Evolutionary conservation across 2,888 invertebrate genomes (phyloP).

Genomic region (Nomada goodeniana): DNA sequence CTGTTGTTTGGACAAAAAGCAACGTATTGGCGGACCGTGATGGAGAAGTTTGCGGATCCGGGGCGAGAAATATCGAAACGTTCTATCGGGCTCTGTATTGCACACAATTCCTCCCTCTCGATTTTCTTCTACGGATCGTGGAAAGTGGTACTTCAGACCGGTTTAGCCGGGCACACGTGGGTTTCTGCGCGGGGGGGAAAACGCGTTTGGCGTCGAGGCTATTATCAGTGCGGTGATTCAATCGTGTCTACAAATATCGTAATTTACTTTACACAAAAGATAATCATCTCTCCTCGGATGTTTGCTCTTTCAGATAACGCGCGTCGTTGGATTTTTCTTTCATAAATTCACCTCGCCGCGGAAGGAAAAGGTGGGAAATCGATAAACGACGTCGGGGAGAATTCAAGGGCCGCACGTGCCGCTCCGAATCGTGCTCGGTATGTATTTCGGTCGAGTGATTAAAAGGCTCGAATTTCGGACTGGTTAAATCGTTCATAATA

Average conservation of each 20-base stretch:
- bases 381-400: not conserved
- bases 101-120: not conserved
- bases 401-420: not conserved
- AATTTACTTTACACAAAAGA: not conserved
- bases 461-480: not conserved
- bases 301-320: not conserved
- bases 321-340: not conserved
- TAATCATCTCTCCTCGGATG: not conserved
- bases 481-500: not conserved
- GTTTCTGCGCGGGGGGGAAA: too few relatives aligned
- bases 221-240: not conserved
- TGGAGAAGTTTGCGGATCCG: not conserved
- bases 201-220: not conserved
- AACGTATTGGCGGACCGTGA: not conserved
- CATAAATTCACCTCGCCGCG: not conserved
- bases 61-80: not conserved
- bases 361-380: not conserved
- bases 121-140: too few relatives aligned
- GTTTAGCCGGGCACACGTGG: too few relatives aligned
- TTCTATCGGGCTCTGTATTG: too few relatives aligned
- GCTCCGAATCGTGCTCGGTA: not conserved
- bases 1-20: not conserved
- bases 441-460: not conserved
- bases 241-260: not conserved
- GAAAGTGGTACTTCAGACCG: not conserved